phyloP scores from a whole-genome alignment of 2,888 invertebrate genomes.

The Crepidodera aurea region DNA sequence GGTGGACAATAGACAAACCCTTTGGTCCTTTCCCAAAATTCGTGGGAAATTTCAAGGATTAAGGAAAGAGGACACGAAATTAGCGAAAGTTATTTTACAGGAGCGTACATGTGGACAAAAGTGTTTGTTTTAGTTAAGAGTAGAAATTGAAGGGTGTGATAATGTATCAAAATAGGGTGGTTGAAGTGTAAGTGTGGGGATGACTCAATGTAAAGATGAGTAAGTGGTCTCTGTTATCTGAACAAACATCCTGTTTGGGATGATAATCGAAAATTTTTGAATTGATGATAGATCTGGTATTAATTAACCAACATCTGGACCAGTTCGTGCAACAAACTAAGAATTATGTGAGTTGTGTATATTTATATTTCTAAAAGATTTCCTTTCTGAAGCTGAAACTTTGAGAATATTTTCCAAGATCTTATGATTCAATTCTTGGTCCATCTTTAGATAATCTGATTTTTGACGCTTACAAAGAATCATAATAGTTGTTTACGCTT shows the following conservation, averaged over 20 bases:
- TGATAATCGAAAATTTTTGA: background rate
- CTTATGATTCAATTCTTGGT: no score
- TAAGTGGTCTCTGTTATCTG: background rate
- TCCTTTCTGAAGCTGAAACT: no score
- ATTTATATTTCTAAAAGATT: no score
- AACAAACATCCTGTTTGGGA: background rate
- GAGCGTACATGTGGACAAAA: slow-evolving; percentile 19
- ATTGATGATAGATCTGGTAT: background rate
- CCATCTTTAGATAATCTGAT: no score
- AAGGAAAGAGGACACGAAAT: slow-evolving; percentile 30
- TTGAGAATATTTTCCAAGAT: no score
- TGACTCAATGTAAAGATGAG: background rate
- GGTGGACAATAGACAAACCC: slow-evolving; percentile 43
- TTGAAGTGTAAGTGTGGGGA: background rate
- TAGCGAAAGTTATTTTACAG: slow-evolving; percentile 32
- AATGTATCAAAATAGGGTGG: background rate
- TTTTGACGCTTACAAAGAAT: no score
- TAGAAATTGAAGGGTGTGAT: background rate
- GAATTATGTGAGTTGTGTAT: no score
- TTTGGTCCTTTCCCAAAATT: slow-evolving; percentile 35
- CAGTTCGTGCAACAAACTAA: no score
- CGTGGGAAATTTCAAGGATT: slow-evolving; percentile 39
- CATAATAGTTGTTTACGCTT: no score
- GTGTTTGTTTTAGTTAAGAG: slow-evolving; percentile 25
- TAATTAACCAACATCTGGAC: background rate